Evolutionary conservation across 2,888 invertebrate species (phyloP).

Genomic region (Spialia ferax): DNA sequence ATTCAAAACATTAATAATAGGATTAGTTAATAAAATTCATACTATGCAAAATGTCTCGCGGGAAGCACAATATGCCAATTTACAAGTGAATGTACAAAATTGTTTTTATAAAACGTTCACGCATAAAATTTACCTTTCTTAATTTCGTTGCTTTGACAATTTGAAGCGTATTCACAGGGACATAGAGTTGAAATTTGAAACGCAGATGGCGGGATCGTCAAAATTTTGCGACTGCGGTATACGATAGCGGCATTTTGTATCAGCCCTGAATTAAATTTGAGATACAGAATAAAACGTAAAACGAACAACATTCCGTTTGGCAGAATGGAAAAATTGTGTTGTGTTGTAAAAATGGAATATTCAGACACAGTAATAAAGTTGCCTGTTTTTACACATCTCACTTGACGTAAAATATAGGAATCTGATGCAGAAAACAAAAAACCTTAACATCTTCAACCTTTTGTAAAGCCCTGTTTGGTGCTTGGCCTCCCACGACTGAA

Average conservation of each 20-base stretch:
- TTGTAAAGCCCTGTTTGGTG: too few species aligned
- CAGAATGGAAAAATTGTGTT: slow-evolving; percentile 14
- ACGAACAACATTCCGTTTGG: slow-evolving; percentile 7
- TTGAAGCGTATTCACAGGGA: not conserved
- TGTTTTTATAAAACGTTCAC: slow-evolving; percentile 6
- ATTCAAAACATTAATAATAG: not conserved
- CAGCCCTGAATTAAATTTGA: slow-evolving; percentile 34
- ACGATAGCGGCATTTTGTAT: slow-evolving; percentile 21
- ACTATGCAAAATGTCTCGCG: not conserved
- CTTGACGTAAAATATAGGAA: not conserved
- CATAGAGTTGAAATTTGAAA: not conserved
- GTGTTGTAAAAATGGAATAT: slow-evolving; percentile 10
- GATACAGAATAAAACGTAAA: slow-evolving; percentile 22
- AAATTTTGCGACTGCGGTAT: slow-evolving; percentile 22
- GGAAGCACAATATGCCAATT: slow-evolving; percentile 5
- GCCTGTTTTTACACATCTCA: not conserved
- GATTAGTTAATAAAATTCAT: not conserved
- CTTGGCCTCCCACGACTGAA: too few species aligned
- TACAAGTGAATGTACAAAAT: slow-evolving; percentile 20
- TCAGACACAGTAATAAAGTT: not conserved
- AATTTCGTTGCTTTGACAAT: not conserved
- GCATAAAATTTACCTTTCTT: slow-evolving; percentile 16
- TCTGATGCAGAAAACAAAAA: not conserved
- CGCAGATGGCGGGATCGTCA: slow-evolving; percentile 9
- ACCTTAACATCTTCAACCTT: too few species aligned